Evolutionary conservation across 2,797 vertebrate species (phyloP), one percentile per base, ranked within the genome.

Genomic region (Parambassis ranga): DNA sequence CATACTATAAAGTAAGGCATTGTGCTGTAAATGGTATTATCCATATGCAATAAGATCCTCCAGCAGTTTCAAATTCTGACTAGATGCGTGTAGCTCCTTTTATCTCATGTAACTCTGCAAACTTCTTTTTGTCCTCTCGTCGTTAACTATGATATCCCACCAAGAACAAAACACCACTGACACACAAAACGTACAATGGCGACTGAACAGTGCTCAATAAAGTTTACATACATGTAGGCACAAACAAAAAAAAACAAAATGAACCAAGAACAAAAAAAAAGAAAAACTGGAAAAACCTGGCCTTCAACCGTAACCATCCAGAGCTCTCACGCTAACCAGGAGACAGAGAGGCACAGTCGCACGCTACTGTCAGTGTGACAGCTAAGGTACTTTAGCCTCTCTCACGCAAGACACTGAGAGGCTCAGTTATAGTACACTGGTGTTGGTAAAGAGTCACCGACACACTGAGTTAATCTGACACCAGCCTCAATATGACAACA

Each of bases 241-340:
- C 50, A 75, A 79, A 88, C 32, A 80, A 81, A 86, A 51, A 36
- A 36, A 61, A 42, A 77, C 35, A 56, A 83, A 85, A 83, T 75
- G 81, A 87, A 81, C 42, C 36, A 28, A 84, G 75, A 87, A 82
- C 55, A 88, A 84, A 87, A 83, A 88, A 52, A 49, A 31, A 46
- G 38, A 57, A 87, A 92, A 93, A 92, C 92, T 91, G 91, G 92
- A 92, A 94, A 93, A 93, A 93, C 93, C 92, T 90, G 93, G 88
- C 84, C 78, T 87, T 91, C 92, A 91, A 87, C 90, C 75, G 65
- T 56, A 88, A 71, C 82, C 73, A 86, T 64, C 82, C 71, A 56
- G 68, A 78, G 87, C 91, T 94, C 87, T 92, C 93, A 94, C 92
- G 93, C 92, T 90, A 92, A 84, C 77, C 37, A 59, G 43, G 62